phyloP scores from a whole-genome alignment of 1,140 invertebrate species.

The Aphelenchoides besseyi region DNA sequence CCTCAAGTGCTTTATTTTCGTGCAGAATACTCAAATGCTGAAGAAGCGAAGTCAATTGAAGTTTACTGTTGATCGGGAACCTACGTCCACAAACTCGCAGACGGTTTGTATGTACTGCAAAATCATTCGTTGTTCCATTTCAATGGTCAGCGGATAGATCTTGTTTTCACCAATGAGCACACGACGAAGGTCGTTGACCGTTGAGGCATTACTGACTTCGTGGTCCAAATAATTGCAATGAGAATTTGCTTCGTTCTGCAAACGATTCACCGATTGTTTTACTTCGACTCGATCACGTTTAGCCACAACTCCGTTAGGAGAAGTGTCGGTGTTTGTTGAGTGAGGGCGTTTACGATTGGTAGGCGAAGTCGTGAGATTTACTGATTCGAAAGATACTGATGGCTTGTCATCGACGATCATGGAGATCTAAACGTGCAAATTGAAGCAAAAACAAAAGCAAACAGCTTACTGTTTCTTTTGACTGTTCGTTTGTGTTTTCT shows the following conservation, averaged over 20 bases:
- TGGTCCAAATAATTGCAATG: constrained; percentile 12
- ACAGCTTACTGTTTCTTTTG: no score
- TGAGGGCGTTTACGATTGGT: background rate
- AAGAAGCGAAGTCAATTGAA: constrained; percentile 6
- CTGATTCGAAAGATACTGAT: background rate
- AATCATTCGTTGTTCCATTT: constrained; percentile 47
- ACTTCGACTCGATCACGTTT: constrained; percentile 13
- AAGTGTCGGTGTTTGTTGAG: no score
- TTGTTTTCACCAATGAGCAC: constrained; percentile 34
- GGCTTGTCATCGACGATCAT: no score
- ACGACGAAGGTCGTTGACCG: constrained; percentile 34
- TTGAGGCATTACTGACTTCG: constrained; percentile 2
- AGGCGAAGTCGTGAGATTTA: background rate
- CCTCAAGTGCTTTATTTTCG: constrained; percentile 40
- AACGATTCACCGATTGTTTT: background rate
- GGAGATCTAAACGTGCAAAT: no score
- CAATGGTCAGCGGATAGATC: constrained; percentile 41
- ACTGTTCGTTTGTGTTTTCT: background rate
- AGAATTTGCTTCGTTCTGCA: background rate
- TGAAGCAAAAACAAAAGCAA: no score
- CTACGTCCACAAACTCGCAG: constrained; percentile 45
- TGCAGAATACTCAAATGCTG: constrained; percentile 46
- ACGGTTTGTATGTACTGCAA: constrained; percentile 38
- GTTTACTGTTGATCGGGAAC: background rate
- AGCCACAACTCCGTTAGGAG: background rate